Evolutionary conservation across 2,888 invertebrate genomes (phyloP).

Genomic region (Melinaea menophilus): DNA sequence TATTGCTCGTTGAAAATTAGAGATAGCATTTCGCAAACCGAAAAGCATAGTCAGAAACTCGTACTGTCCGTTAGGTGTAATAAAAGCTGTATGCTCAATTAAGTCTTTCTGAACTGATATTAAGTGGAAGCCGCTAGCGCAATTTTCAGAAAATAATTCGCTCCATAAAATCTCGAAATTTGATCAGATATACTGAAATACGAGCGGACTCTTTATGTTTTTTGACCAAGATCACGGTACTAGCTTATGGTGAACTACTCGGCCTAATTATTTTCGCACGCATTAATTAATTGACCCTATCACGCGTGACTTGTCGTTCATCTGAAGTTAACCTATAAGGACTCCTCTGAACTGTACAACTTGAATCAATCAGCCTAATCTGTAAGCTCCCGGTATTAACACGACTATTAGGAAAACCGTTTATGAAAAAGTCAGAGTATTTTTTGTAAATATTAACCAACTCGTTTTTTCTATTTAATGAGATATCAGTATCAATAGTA

Average conservation of each 20-base stretch:
- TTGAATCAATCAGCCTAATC: not conserved
- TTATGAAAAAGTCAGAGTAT: constrained; percentile 8
- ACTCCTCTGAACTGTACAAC: constrained; percentile 1
- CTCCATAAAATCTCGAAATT: constrained; percentile 5
- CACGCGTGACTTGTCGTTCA: not conserved
- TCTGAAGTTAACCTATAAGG: too few species aligned
- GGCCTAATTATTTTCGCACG: not conserved
- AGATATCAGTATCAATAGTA: not conserved
- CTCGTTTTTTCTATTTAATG: not conserved
- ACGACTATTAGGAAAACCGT: constrained; percentile 4
- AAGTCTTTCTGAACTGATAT: too few species aligned
- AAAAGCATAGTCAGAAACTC: too few species aligned
- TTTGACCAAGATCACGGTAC: too few species aligned
- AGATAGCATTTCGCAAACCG: too few species aligned
- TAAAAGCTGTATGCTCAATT: too few species aligned
- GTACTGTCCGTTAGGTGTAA: constrained; percentile 10
- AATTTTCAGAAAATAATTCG: too few species aligned
- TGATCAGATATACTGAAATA: constrained; percentile 13
- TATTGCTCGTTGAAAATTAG: too few species aligned
- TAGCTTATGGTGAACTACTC: not conserved
- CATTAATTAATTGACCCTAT: not conserved
- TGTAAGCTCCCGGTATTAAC: not conserved
- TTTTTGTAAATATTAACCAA: not conserved
- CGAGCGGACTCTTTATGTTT: too few species aligned
- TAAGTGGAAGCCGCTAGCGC: too few species aligned